Evolutionary conservation across 2,797 vertebrate genomes (phyloP).

Genomic region (Menidia menidia): DNA sequence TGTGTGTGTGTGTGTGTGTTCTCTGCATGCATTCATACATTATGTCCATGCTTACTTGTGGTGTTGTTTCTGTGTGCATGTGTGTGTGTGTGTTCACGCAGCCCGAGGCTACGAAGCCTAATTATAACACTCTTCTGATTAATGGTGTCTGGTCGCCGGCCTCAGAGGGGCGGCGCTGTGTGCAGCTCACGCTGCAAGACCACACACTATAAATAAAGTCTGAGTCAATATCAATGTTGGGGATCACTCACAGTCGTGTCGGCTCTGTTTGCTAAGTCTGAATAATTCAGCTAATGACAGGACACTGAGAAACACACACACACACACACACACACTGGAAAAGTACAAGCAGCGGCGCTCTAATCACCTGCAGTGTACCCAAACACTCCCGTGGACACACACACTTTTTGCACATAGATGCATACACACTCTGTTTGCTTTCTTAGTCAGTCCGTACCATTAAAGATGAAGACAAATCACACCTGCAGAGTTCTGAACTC

Average conservation of each 20-base stretch:
- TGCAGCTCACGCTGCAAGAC: conserved; percentile 51
- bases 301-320: conserved; percentile 35
- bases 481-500: conserved; percentile 63
- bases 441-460: conserved; percentile 73
- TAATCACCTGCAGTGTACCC: conserved; percentile 43
- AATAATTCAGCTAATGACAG: conserved; percentile 54
- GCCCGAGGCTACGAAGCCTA: conserved; percentile 76
- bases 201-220: conserved; percentile 78
- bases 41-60: conserved; percentile 61
- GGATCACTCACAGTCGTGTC: conserved; percentile 75
- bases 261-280: conserved; percentile 67
- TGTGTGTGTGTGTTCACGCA: conserved; percentile 39
- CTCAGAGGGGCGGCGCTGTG: conserved; percentile 32
- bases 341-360: conserved; percentile 34
- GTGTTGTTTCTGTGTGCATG: conserved; percentile 68
- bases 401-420: neutral
- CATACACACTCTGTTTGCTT: conserved; percentile 69
- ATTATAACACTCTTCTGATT: conserved; percentile 83
- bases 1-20: conserved; percentile 61
- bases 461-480: conserved; percentile 80
- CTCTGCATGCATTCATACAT: conserved; percentile 69
- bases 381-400: conserved; percentile 5
- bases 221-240: conserved; percentile 73
- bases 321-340: conserved; percentile 36
- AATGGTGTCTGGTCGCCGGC: conserved; percentile 69